Conservation (phyloP, 2,113 vertebrate genomes). For the Menura novaehollandiae region DNA sequence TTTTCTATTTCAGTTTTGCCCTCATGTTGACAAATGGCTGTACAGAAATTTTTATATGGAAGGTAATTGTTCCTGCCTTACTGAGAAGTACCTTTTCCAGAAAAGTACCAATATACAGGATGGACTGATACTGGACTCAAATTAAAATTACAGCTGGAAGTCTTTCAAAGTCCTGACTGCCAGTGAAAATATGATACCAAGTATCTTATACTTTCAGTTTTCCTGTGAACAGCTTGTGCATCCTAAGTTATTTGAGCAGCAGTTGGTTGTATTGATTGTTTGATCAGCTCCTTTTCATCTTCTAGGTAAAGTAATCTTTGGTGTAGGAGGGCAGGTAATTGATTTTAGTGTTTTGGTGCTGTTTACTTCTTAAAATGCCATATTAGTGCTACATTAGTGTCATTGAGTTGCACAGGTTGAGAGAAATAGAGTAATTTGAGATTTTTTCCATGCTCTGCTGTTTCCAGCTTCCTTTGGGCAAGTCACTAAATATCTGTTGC, state of each 20-base stretch:
- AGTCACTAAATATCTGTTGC: neutral
- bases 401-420: neutral
- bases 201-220: neutral
- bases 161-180: neutral
- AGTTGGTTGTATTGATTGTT: neutral
- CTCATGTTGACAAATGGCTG: neutral
- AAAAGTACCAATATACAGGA: neutral
- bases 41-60: neutral
- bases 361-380: neutral
- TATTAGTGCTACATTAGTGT: neutral
- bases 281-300: neutral
- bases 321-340: neutral
- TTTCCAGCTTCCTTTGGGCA: neutral
- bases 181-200: neutral
- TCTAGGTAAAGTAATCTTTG: neutral
- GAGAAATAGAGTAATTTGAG: neutral
- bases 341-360: neutral
- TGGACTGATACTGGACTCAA: neutral
- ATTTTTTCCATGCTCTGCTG: neutral
- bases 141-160: neutral
- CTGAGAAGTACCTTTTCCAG: neutral
- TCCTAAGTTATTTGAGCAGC: neutral
- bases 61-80: neutral
- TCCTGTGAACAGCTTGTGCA: neutral
- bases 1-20: neutral